These are phyloP conservation scores for Euzophera pinguis DNA, from an alignment of 2,888 invertebrate species.

Conservation along the genomic window DNA sequence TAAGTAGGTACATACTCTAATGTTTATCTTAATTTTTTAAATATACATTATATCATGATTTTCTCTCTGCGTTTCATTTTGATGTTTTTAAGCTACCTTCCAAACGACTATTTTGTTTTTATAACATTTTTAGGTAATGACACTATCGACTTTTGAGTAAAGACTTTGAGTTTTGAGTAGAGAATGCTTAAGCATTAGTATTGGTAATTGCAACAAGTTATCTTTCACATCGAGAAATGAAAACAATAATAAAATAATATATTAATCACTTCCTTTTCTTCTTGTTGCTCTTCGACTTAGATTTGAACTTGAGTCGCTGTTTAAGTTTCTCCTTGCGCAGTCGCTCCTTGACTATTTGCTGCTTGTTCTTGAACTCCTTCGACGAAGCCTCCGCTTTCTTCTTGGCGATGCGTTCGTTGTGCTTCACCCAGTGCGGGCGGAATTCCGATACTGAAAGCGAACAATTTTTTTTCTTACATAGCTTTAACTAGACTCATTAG, in stretches of 20 bases:
- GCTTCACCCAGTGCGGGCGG: conserved; percentile 87
- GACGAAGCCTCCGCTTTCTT: conserved; percentile 55
- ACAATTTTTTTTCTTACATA: neutral
- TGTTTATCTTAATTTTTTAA: conserved; percentile 74
- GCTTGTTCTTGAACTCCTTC: conserved; percentile 85
- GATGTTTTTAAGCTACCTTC: neutral
- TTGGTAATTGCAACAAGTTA: no score
- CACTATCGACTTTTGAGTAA: no score
- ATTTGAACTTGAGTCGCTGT: conserved; percentile 69
- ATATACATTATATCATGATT: conserved; percentile 74
- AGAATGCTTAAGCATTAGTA: no score
- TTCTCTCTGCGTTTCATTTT: conserved; percentile 51
- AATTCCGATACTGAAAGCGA: conserved; percentile 67
- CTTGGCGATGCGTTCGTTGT: conserved; percentile 83
- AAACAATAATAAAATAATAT: no score
- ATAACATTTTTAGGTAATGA: no score
- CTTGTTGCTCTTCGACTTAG: conserved; percentile 58
- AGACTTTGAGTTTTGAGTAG: no score
- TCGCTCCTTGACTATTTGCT: conserved; percentile 88
- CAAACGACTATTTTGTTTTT: no score
- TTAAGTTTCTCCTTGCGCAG: conserved; percentile 82
- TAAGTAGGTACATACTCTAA: conserved; percentile 66
- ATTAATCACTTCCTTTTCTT: conserved; percentile 28
- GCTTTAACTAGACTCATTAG: no score
- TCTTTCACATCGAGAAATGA: no score